These are phyloP conservation scores for Passer montanus DNA, from an alignment of 2,113 vertebrate species.

Conservation along the genomic window DNA sequence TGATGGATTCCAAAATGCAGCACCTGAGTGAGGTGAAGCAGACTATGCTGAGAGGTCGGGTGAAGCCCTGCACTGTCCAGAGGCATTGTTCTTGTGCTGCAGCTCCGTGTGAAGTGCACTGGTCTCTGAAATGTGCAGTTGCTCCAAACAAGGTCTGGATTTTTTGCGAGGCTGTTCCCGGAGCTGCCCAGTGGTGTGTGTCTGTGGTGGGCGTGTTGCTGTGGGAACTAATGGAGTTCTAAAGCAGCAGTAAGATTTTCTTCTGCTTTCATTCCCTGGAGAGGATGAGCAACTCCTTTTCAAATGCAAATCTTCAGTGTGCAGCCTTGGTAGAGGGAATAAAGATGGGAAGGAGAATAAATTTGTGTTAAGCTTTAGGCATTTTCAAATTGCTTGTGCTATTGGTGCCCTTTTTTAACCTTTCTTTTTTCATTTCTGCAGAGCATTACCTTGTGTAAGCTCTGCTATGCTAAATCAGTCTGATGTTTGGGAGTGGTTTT, in stretches of 20 bases:
- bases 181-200: not conserved
- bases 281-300: constrained; percentile 30
- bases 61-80: not conserved
- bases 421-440: not conserved
- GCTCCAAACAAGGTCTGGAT: not conserved
- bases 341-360: constrained; percentile 10
- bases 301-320: constrained; percentile 15
- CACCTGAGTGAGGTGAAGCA: not conserved
- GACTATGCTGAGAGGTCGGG: not conserved
- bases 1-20: not conserved
- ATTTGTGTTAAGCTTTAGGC: not conserved
- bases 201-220: constrained; percentile 14
- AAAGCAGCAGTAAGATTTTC: constrained; percentile 17
- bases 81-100: fast-evolving
- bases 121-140: not conserved
- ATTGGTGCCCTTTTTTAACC: not conserved
- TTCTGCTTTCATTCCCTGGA: constrained; percentile 12
- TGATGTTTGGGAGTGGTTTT: not conserved
- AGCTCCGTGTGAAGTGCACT: not conserved
- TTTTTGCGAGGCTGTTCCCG: not conserved
- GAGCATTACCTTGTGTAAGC: not conserved
- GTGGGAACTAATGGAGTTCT: constrained; percentile 10
- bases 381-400: constrained; percentile 19
- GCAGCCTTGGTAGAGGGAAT: not conserved
- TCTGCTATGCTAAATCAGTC: not conserved